A percentile compares a stretch with the other conserved stretches of the same genome.
phyloP scores from a whole-genome alignment of 2,797 vertebrate species.

The Aeoliscus strigatus region DNA sequence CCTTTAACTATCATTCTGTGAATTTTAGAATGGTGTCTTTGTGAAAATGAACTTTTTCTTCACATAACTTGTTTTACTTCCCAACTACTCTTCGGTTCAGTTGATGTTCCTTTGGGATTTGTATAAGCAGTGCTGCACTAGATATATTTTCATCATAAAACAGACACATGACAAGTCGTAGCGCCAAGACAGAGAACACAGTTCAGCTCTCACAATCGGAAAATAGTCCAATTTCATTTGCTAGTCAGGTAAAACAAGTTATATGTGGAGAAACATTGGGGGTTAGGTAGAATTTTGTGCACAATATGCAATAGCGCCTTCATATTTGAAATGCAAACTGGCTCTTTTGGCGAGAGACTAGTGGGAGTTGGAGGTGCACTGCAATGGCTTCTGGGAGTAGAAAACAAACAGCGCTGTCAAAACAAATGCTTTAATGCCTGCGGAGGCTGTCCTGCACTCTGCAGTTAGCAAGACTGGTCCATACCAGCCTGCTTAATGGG shows the following conservation, averaged over 20 bases:
- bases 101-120: slow-evolving; percentile 27
- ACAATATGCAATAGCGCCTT: slow-evolving; percentile 70
- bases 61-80: slow-evolving; percentile 8
- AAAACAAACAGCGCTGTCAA: slow-evolving; percentile 78
- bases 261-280: slow-evolving; percentile 31
- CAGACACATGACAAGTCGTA: slow-evolving; percentile 4
- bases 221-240: slow-evolving; percentile 35
- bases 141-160: slow-evolving; percentile 12
- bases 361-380: slow-evolving; percentile 74
- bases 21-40: neutral
- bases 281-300: slow-evolving; percentile 55
- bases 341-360: slow-evolving; percentile 73
- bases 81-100: slow-evolving; percentile 10
- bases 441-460: slow-evolving; percentile 71
- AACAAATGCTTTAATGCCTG: slow-evolving; percentile 77
- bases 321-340: slow-evolving; percentile 77
- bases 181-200: slow-evolving; percentile 20
- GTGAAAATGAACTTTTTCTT: slow-evolving; percentile 15
- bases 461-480: slow-evolving; percentile 68
- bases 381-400: slow-evolving; percentile 76
- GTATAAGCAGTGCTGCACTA: slow-evolving; percentile 22
- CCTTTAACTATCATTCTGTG: too few species aligned
- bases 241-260: slow-evolving; percentile 46
- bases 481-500: slow-evolving; percentile 66
- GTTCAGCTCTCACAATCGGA: slow-evolving; percentile 20